Percentiles rank a stretch among this genome's conserved stretches.
Conservation (phyloP, 2,113 vertebrate species). For the Cryptomyrus ogoouensis region DNA sequence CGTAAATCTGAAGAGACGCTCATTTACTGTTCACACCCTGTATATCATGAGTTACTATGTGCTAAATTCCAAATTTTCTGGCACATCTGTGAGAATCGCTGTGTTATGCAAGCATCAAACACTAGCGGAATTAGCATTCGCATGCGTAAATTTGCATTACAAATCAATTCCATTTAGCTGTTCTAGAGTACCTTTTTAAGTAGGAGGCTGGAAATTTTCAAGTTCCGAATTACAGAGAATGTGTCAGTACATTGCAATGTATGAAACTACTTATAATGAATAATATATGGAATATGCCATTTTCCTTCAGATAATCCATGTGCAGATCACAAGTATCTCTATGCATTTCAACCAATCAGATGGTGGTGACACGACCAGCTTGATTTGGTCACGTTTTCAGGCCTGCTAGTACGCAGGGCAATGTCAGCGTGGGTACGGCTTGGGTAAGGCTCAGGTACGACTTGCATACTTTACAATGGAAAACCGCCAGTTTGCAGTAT, state of each 20-base stretch:
- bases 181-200: background rate
- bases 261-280: background rate
- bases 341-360: background rate
- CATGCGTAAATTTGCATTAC: background rate
- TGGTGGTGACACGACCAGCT: background rate
- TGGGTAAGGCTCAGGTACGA: background rate
- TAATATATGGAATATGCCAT: background rate
- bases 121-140: background rate
- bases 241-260: background rate
- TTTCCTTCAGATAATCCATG: background rate
- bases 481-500: background rate
- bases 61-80: background rate
- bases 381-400: background rate
- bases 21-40: background rate
- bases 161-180: background rate
- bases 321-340: background rate
- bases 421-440: background rate
- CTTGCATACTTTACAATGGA: background rate
- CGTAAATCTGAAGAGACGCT: background rate
- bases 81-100: background rate
- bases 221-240: background rate
- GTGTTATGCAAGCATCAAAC: background rate
- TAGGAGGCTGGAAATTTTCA: background rate
- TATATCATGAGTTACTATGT: background rate
- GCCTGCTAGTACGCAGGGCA: background rate